Base-by-base conservation (phyloP, 2,888 invertebrate species). In the Pachycephus smyrnensis region DNA sequence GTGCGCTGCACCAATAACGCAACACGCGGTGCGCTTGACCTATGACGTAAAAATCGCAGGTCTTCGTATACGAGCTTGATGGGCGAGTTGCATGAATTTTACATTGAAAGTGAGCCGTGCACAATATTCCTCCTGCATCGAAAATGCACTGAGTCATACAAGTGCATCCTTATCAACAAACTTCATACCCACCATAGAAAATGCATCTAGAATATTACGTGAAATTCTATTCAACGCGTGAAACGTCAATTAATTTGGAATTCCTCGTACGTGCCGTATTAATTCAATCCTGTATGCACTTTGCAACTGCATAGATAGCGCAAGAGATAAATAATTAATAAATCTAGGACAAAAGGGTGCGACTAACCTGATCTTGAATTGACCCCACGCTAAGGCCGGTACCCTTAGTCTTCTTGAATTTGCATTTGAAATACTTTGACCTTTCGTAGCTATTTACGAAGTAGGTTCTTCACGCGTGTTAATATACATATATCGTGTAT, bases 391-490 rank as follows among this genome's bases (percentile, higher is more conserved):
- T 69, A 71, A 1, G 71, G 23, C 55, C 55, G 12, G 36, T n/a
- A 23, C 36, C 74, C n/a, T 77, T 78, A 76, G 79, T 77, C 77
- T 81, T 85, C 82, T 82, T 77, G 75, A 79, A 88, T 88, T 88
- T 88, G 87, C 88, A 87, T 88, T 85, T 87, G 84, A 88, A 86
- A 88, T 79, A 83, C 85, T 88, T 84, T 87, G 88, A 88, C 88
- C 88, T 88, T 88, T 88, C 85, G 55, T 84, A 82, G 77, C 75
- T 75, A 75, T 71, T 71, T 33, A 23, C 71, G 31, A 31, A 31
- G 23, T 33, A 71, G 55, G 55, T 55, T 9, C 15, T 55, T 55
- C 55, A 9, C 55, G 23, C 23, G 55, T 55, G 55, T 23, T 55
- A 55, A 55, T 55, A 23, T 9, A 55, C 9, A 23, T 0, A 23